Evolutionary conservation across 2,888 invertebrate genomes (phyloP).

Genomic region (Tortricodes alternella): DNA sequence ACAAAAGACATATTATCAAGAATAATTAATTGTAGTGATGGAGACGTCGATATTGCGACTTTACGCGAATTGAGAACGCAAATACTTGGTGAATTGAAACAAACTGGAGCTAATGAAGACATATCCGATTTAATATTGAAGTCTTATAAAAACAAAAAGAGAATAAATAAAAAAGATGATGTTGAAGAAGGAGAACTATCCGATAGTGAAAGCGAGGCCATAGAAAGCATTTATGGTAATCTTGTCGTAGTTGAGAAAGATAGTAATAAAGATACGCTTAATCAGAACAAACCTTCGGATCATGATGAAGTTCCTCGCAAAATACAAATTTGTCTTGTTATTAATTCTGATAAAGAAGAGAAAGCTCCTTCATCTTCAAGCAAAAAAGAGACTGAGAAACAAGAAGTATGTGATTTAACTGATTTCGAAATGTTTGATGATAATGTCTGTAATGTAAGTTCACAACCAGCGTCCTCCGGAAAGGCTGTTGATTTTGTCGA

Average conservation of each 20-base stretch:
- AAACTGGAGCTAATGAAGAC: slow-evolving; percentile 69
- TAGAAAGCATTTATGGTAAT: slow-evolving; percentile 70
- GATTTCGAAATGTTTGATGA: slow-evolving; percentile 59
- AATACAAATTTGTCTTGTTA: slow-evolving; percentile 65
- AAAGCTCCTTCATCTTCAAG: slow-evolving; percentile 16
- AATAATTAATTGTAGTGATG: slow-evolving; percentile 70
- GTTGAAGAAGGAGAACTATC: slow-evolving; percentile 76
- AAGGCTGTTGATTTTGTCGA: slow-evolving; percentile 15
- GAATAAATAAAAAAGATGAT: slow-evolving; percentile 50
- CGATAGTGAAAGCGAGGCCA: slow-evolving; percentile 75
- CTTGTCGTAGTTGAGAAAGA: slow-evolving; percentile 55
- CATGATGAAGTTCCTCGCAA: slow-evolving; percentile 54
- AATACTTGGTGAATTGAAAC: slow-evolving; percentile 74
- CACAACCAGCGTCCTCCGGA: slow-evolving; percentile 2
- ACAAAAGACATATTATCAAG: slow-evolving; percentile 71
- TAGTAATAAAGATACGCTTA: slow-evolving; percentile 34
- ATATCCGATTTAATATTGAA: slow-evolving; percentile 73
- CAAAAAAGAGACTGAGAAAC: slow-evolving; percentile 16
- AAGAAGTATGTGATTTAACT: slow-evolving; percentile 41
- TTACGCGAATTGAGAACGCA: slow-evolving; percentile 72
- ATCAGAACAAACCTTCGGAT: slow-evolving; percentile 35
- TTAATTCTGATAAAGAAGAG: slow-evolving; percentile 47
- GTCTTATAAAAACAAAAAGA: slow-evolving; percentile 60
- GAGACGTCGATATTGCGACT: slow-evolving; percentile 75
- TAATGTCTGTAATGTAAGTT: slow-evolving; percentile 11